These are phyloP conservation scores for Machaerirhynchus nigripectus DNA, from an alignment of 2,113 vertebrate genomes.

Conservation along the genomic window DNA sequence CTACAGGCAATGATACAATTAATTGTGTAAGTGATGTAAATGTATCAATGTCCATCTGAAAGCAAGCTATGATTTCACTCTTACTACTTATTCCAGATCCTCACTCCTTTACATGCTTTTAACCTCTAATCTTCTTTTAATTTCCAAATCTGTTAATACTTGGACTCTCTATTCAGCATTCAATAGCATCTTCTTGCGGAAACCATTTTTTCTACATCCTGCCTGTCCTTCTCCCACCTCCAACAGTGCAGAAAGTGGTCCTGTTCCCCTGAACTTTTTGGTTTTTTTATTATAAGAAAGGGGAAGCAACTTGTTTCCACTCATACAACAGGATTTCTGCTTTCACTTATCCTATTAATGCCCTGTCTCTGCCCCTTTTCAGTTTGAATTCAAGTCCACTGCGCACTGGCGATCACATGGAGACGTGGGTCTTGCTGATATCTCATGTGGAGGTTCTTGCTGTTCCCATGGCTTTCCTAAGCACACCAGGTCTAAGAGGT, in stretches of 20 bases:
- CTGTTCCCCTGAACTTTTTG: not conserved
- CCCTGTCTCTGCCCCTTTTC: not conserved
- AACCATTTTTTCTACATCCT: not conserved
- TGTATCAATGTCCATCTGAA: not conserved
- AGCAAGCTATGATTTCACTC: not conserved
- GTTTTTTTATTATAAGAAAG: not conserved
- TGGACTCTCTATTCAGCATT: not conserved
- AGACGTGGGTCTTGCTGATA: not conserved
- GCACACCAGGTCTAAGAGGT: not conserved
- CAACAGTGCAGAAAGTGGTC: not conserved
- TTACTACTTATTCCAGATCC: not conserved
- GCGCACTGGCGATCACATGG: not conserved
- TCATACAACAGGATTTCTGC: accelerated
- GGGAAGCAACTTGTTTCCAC: not conserved
- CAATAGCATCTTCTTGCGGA: not conserved
- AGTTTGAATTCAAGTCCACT: not conserved
- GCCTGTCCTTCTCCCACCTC: not conserved
- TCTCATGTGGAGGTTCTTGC: not conserved
- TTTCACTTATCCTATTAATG: not conserved
- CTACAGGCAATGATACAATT: not conserved
- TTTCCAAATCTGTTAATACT: not conserved
- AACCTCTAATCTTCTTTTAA: not conserved
- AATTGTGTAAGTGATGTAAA: not conserved
- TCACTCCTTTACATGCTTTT: not conserved
- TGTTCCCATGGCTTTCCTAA: not conserved